Conservation (phyloP, 2,113 vertebrate species). For the Coptodon bakossiorum region DNA sequence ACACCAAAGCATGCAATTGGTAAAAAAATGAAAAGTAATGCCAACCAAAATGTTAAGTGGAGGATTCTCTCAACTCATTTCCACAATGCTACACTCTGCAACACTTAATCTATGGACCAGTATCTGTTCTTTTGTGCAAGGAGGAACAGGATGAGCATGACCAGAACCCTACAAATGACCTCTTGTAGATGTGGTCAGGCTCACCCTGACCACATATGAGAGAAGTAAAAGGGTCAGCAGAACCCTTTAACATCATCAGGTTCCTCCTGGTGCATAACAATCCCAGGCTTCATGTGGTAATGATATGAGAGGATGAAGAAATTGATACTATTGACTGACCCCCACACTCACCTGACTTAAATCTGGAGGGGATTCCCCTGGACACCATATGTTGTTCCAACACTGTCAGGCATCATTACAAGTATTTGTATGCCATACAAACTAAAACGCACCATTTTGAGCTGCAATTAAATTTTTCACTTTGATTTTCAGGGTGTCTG, state of each 20-base stretch:
- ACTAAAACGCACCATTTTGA: neutral
- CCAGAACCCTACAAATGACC: neutral
- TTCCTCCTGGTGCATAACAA: neutral
- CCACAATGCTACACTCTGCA: neutral
- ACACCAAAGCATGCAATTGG: neutral
- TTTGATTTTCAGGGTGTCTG: neutral
- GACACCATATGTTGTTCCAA: neutral
- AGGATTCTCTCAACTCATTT: neutral
- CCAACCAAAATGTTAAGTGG: neutral
- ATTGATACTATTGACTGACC: fast-evolving
- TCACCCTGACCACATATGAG: neutral
- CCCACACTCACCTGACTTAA: neutral
- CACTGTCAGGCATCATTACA: neutral
- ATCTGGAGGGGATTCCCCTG: neutral
- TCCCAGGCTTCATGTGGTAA: neutral
- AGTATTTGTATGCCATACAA: neutral
- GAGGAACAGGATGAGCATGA: neutral
- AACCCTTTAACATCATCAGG: neutral
- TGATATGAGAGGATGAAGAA: neutral
- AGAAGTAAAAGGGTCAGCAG: neutral
- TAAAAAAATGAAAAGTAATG: neutral
- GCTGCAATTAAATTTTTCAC: neutral
- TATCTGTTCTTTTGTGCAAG: neutral
- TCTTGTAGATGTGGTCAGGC: fast-evolving
- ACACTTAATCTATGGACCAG: neutral